phyloP scores from a whole-genome alignment of 2,113 vertebrate species.

The Struthidea cinerea region DNA sequence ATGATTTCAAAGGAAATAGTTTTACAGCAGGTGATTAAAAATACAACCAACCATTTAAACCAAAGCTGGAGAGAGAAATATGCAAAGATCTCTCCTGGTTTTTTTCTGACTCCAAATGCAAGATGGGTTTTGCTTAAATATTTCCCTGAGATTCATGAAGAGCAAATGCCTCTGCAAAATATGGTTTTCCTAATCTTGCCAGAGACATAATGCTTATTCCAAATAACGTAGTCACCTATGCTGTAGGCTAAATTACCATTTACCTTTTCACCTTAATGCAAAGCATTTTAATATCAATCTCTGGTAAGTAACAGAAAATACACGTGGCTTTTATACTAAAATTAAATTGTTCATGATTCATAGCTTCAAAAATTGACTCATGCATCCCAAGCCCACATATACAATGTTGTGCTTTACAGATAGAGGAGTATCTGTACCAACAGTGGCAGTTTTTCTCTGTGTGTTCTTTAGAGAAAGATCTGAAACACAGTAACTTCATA shows the following conservation, averaged over 20 bases:
- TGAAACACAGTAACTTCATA: not conserved
- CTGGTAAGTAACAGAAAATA: not conserved
- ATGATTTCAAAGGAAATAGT: not conserved
- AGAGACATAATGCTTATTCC: not conserved
- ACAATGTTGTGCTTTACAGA: not conserved
- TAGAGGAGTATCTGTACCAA: not conserved
- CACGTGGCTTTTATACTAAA: not conserved
- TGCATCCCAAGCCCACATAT: not conserved
- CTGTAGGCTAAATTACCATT: not conserved
- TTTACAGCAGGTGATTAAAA: not conserved
- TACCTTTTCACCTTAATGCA: not conserved
- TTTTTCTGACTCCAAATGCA: not conserved
- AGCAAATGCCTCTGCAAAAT: not conserved
- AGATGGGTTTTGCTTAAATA: not conserved
- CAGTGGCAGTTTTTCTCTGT: not conserved
- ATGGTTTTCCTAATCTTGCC: not conserved
- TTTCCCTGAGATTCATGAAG: not conserved
- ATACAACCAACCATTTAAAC: not conserved
- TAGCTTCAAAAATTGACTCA: not conserved
- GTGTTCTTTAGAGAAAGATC: not conserved
- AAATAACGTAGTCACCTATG: not conserved
- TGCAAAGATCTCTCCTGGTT: not conserved
- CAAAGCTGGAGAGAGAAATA: not conserved
- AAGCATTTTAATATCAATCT: not conserved
- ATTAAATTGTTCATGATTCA: not conserved